Conservation (phyloP, 1,140 invertebrate genomes). For the Lamellibrachia luymesi region DNA sequence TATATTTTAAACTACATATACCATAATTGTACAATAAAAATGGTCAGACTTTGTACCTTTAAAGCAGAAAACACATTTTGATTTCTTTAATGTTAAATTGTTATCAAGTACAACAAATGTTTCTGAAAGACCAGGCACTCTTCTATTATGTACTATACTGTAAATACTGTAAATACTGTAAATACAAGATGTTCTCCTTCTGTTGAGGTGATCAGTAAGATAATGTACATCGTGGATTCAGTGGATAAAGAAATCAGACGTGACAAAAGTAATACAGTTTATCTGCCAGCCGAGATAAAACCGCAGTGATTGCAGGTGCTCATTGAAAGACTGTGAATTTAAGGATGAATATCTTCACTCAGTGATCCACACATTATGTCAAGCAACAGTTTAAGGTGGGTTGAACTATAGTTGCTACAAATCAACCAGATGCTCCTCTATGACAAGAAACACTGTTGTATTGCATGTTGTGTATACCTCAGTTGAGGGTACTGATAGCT, state of each 20-base stretch:
- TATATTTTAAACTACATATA: too few species aligned
- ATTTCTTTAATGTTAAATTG: too few species aligned
- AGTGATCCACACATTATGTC: not conserved
- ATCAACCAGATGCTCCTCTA: not conserved
- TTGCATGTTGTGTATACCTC: not conserved
- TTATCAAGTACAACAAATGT: not conserved
- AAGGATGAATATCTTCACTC: not conserved
- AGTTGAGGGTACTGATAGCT: not conserved
- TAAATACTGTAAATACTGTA: not conserved
- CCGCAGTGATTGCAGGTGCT: not conserved
- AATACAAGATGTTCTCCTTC: not conserved
- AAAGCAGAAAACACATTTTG: too few species aligned
- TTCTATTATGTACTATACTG: not conserved
- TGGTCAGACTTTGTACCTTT: too few species aligned
- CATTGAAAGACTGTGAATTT: not conserved
- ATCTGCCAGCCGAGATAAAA: not conserved
- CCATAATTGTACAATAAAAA: too few species aligned
- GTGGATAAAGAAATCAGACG: not conserved
- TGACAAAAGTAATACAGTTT: not conserved
- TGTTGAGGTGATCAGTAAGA: not conserved
- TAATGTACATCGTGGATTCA: not conserved
- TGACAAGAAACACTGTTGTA: not conserved
- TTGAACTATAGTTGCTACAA: not conserved
- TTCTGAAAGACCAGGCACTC: not conserved
- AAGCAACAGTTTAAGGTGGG: not conserved